A percentile compares a stretch with the other conserved stretches of the same genome.
Conservation (phyloP, 1,140 invertebrate species). For the Drosophila rufa region DNA sequence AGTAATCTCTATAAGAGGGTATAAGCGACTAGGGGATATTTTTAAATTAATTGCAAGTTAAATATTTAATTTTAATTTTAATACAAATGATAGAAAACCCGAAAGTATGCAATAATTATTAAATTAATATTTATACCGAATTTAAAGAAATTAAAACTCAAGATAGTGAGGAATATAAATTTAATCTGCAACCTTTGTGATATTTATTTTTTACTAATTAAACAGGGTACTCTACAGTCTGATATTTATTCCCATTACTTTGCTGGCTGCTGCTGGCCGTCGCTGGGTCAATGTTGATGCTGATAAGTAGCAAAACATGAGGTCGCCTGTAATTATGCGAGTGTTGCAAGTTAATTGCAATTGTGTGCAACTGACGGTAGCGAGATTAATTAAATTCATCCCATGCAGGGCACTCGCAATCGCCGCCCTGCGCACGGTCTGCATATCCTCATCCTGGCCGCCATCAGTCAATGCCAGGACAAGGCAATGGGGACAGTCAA, state of each 20-base stretch:
- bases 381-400: slow-evolving; percentile 84
- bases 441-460: slow-evolving; percentile 24
- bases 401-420: slow-evolving; percentile 37
- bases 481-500: slow-evolving; percentile 69
- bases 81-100: too few species aligned
- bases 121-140: too few species aligned
- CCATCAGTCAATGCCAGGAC: slow-evolving; percentile 72
- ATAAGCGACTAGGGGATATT: not conserved
- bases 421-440: slow-evolving; percentile 8
- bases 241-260: not conserved
- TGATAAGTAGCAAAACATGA: slow-evolving; percentile 85
- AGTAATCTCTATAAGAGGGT: not conserved
- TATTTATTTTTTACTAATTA: too few species aligned
- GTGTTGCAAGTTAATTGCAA: slow-evolving; percentile 85
- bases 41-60: too few species aligned
- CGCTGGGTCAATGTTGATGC: slow-evolving; percentile 79
- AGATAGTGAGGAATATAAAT: too few species aligned
- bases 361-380: slow-evolving; percentile 84
- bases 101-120: too few species aligned
- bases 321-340: slow-evolving; percentile 84
- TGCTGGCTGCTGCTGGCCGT: slow-evolving; percentile 20
- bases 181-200: too few species aligned
- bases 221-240: slow-evolving; percentile 3
- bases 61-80: too few species aligned
- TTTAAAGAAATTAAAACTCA: too few species aligned